Conservation (phyloP, 1,140 invertebrate genomes). For the Heliconius nattereri region DNA sequence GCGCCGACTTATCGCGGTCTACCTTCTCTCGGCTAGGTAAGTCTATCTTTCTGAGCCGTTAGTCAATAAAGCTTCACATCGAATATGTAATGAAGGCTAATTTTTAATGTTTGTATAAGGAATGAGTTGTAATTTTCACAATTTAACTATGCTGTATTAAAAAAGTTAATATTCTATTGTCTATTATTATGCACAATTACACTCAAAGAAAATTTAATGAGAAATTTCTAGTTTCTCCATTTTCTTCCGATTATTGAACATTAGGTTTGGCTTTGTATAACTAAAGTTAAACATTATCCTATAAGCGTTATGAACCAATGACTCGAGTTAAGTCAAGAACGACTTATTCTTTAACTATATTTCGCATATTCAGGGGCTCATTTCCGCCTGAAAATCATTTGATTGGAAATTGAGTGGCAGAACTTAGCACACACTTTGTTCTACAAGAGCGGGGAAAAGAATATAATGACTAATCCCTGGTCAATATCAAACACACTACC, state of each 20-base stretch:
- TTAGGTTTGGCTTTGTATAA: too few species aligned
- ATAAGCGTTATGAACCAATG: background rate
- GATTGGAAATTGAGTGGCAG: too few species aligned
- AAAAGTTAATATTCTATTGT: background rate
- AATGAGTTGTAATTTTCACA: background rate
- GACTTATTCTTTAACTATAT: background rate
- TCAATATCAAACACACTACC: too few species aligned
- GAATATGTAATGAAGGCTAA: conserved; percentile 31
- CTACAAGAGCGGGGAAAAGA: too few species aligned
- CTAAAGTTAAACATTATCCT: background rate
- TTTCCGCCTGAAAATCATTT: too few species aligned
- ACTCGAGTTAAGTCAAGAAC: background rate
- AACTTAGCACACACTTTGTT: too few species aligned
- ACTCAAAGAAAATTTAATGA: too few species aligned
- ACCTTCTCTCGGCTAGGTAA: conserved; percentile 71
- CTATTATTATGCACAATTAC: background rate
- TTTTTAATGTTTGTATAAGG: conserved; percentile 9
- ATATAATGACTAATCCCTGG: too few species aligned
- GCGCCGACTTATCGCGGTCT: conserved; percentile 75
- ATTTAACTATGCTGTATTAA: background rate
- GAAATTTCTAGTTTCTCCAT: too few species aligned
- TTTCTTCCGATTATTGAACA: too few species aligned
- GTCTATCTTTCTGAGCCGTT: conserved; percentile 79
- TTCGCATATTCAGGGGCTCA: too few species aligned
- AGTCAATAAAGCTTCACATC: conserved; percentile 60